Evolutionary conservation across 1,140 invertebrate genomes (phyloP).

Genomic region (Drosophila prosaltans): DNA sequence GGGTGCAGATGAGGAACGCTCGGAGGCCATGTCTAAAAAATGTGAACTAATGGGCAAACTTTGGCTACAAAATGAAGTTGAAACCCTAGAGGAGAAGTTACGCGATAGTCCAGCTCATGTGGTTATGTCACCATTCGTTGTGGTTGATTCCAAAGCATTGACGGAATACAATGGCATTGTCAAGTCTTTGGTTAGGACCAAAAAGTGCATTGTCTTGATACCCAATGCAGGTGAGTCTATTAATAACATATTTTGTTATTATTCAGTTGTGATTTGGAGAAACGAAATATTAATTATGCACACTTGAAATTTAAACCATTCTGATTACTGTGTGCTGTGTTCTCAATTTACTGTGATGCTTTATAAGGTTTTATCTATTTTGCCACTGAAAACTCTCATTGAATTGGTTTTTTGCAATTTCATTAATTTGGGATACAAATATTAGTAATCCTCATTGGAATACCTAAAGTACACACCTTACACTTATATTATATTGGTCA

Average conservation of each 20-base stretch:
- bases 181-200: constrained; percentile 90
- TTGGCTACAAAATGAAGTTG: constrained; percentile 90
- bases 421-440: too few relatives aligned
- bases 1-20: constrained; percentile 79
- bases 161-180: constrained; percentile 89
- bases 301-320: too few relatives aligned
- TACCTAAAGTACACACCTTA: too few relatives aligned
- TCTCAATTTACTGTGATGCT: too few relatives aligned
- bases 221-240: constrained; percentile 88
- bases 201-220: constrained; percentile 91
- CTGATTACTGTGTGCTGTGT: too few relatives aligned
- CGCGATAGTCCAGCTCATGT: constrained; percentile 71
- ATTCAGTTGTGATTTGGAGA: too few relatives aligned
- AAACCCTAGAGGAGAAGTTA: constrained; percentile 85
- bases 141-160: constrained; percentile 89
- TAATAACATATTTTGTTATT: too few relatives aligned
- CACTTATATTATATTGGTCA: not conserved
- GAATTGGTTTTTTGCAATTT: too few relatives aligned
- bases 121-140: constrained; percentile 89
- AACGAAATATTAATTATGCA: too few relatives aligned
- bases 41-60: constrained; percentile 88
- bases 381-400: too few relatives aligned
- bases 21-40: constrained; percentile 84
- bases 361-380: too few relatives aligned
- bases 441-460: too few relatives aligned